Evolutionary conservation across 2,888 invertebrate species (phyloP).

Genomic region (Pycnomerus fuliginosus): DNA sequence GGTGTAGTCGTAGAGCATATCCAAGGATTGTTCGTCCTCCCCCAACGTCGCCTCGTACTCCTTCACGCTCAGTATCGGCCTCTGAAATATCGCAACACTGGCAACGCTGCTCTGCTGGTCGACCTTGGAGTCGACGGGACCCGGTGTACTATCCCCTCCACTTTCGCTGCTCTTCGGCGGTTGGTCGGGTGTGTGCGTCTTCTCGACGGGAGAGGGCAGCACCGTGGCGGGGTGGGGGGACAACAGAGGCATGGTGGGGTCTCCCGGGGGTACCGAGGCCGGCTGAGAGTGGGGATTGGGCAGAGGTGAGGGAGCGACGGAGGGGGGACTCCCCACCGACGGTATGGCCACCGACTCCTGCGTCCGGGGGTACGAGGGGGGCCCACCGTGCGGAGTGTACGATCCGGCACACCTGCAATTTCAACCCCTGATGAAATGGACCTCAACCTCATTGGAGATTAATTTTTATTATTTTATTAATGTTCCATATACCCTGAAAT

Average conservation of each 20-base stretch:
- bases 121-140: conserved; percentile 26
- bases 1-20: conserved; percentile 87
- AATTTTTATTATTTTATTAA: no score
- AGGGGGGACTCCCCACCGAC: conserved; percentile 60
- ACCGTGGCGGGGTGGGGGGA: conserved; percentile 67
- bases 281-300: conserved; percentile 72
- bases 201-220: conserved; percentile 47
- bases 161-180: conserved; percentile 40
- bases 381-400: conserved; percentile 63
- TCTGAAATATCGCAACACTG: conserved; percentile 55
- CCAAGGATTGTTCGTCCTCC: conserved; percentile 77
- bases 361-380: conserved; percentile 67
- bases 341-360: conserved; percentile 58
- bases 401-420: conserved; percentile 47
- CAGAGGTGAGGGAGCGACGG: conserved; percentile 66
- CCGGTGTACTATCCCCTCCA: conserved; percentile 30
- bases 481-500: no score
- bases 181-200: conserved; percentile 36
- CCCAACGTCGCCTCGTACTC: conserved; percentile 77
- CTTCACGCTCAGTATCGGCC: conserved; percentile 75
- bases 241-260: conserved; percentile 66
- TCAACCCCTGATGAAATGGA: no score
- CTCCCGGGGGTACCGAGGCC: conserved; percentile 67
- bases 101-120: conserved; percentile 24
- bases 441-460: no score